phyloP scores from a whole-genome alignment of 2,797 vertebrate genomes.

The Manis javanica region DNA sequence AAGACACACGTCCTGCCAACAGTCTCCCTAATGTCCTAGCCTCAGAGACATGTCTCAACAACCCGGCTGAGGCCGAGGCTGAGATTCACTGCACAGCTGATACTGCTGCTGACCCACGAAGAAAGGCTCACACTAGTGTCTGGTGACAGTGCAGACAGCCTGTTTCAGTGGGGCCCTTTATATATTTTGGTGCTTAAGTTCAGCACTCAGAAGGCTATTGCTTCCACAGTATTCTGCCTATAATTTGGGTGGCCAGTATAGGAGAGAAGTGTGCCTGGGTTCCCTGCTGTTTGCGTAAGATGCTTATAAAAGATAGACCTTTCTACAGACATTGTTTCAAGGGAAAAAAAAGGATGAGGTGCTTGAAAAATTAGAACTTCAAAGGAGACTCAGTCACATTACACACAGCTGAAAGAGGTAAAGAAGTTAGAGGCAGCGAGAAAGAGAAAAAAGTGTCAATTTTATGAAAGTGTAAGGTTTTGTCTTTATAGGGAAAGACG shows the following conservation, averaged over 20 bases:
- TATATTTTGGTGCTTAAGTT: slow-evolving; percentile 58
- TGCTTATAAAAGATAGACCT: slow-evolving; percentile 61
- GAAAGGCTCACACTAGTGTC: slow-evolving; percentile 59
- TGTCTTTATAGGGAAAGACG: slow-evolving; percentile 57
- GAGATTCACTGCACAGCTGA: slow-evolving; percentile 52
- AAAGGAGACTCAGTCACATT: slow-evolving; percentile 61
- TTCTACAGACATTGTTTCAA: slow-evolving; percentile 63
- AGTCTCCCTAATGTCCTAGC: slow-evolving; percentile 31
- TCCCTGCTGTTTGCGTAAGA: slow-evolving; percentile 54
- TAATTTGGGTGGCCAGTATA: slow-evolving; percentile 61
- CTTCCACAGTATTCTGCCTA: slow-evolving; percentile 54
- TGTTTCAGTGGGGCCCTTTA: slow-evolving; percentile 54
- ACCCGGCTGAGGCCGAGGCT: background rate
- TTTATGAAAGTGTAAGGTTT: slow-evolving; percentile 60
- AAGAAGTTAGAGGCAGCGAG: slow-evolving; percentile 54
- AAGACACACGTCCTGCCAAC: slow-evolving; percentile 48
- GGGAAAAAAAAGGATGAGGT: slow-evolving; percentile 48
- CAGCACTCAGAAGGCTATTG: slow-evolving; percentile 55
- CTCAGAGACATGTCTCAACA: slow-evolving; percentile 60
- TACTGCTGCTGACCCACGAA: slow-evolving; percentile 46
- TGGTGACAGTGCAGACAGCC: slow-evolving; percentile 54
- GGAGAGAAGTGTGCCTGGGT: slow-evolving; percentile 46
- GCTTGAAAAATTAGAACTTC: slow-evolving; percentile 66
- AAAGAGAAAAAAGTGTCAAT: slow-evolving; percentile 48
- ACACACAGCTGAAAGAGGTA: slow-evolving; percentile 61